Percentiles rank a stretch among this genome's conserved stretches.
phyloP scores from a whole-genome alignment of 2,888 invertebrate species.

The Hoplodrina blanda region DNA sequence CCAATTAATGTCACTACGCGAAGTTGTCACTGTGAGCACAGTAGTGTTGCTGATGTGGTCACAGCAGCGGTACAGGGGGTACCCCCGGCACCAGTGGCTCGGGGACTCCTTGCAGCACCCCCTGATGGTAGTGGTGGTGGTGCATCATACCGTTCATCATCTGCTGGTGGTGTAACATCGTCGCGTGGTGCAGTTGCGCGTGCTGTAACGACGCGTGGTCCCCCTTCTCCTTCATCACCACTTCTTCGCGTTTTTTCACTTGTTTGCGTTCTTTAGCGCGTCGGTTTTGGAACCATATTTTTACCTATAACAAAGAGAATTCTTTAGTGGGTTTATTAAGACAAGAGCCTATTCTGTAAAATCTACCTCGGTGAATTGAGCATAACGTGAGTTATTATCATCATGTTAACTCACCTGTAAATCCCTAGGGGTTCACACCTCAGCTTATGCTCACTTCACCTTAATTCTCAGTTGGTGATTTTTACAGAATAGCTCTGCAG shows the following conservation, averaged over 20 bases:
- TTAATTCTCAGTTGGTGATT: no score
- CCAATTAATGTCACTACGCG: constrained; percentile 62
- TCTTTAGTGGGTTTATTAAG: neutral
- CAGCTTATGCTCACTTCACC: no score
- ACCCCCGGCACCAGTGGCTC: constrained; percentile 87
- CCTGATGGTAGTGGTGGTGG: constrained; percentile 89
- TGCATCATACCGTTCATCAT: constrained; percentile 90
- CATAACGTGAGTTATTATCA: no score
- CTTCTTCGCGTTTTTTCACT: constrained; percentile 95
- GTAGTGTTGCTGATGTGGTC: constrained; percentile 83
- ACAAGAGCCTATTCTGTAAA: neutral
- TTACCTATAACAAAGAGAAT: constrained; percentile 86
- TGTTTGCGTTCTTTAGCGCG: constrained; percentile 98
- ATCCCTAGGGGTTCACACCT: no score
- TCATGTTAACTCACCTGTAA: no score
- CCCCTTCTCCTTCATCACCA: constrained; percentile 91
- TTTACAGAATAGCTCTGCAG: no score
- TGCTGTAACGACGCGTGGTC: constrained; percentile 88
- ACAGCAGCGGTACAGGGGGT: constrained; percentile 88
- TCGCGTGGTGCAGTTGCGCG: constrained; percentile 89
- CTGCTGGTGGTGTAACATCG: constrained; percentile 89
- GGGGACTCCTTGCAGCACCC: constrained; percentile 88
- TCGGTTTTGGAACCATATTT: constrained; percentile 97
- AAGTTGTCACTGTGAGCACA: constrained; percentile 77
- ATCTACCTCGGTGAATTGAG: no score